Percentiles rank a stretch among this genome's conserved stretches.
These are phyloP conservation scores for Catocala fraxini DNA, from an alignment of 2,888 invertebrate species.

Conservation along the genomic window DNA sequence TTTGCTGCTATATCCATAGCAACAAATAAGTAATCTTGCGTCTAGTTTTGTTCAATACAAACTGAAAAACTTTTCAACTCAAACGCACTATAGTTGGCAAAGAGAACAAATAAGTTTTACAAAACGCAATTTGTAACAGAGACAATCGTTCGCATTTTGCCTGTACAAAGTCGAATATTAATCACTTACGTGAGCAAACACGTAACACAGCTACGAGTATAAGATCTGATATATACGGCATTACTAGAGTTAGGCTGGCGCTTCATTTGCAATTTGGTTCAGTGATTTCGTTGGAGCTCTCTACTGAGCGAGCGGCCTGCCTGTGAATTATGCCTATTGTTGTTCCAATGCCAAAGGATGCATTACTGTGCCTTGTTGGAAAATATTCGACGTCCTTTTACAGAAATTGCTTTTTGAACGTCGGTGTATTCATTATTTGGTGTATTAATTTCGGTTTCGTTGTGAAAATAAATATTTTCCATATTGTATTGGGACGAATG, in stretches of 20 bases:
- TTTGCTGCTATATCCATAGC: no score
- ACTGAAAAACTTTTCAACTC: not conserved
- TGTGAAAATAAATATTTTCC: constrained; percentile 1
- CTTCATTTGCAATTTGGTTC: constrained; percentile 80
- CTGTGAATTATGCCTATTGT: constrained; percentile 76
- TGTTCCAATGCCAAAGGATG: constrained; percentile 62
- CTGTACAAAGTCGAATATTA: constrained; percentile 45
- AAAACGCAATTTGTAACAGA: constrained; percentile 20
- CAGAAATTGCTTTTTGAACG: constrained; percentile 48
- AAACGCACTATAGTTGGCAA: not conserved
- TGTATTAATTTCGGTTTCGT: constrained; percentile 10
- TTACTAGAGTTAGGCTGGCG: constrained; percentile 53
- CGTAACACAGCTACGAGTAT: constrained; percentile 41
- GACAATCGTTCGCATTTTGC: constrained; percentile 20
- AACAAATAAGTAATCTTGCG: not conserved
- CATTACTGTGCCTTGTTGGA: constrained; percentile 57
- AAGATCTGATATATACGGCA: constrained; percentile 57
- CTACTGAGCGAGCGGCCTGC: constrained; percentile 58
- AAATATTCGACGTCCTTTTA: constrained; percentile 52
- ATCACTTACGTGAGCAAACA: constrained; percentile 51
- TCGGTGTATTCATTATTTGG: constrained; percentile 28
- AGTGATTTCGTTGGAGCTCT: constrained; percentile 74
- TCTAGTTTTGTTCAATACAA: not conserved
- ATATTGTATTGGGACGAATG: no score
- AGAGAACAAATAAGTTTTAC: constrained; percentile 8